Base-by-base conservation (phyloP, 2,888 invertebrate genomes). In the Yponomeuta sedellus region DNA sequence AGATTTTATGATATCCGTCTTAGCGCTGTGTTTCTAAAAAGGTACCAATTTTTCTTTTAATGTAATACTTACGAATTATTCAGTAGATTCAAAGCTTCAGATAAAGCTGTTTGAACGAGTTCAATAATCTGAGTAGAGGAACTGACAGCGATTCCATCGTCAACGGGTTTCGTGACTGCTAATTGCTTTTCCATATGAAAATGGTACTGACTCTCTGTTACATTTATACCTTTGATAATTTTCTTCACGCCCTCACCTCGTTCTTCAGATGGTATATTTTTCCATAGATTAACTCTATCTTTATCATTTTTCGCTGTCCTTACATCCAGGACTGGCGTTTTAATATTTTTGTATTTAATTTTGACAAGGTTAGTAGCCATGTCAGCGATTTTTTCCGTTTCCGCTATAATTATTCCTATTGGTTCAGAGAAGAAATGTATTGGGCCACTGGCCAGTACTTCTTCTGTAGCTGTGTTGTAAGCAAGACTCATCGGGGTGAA, bases 121-220 rank as follows among this genome's bases (percentile, higher is more conserved):
- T 94, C 93, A 73, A 93, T 89, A 86, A 91, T 93, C 72, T 95
- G 95, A 0, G 93, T 84, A 0, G 93, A 74, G 1, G 93, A 81
- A 74, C 91, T 92, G 1, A 96, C 92, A 67, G 94, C 92, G 70
- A 95, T 78, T 1, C 94, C 94, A 75, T 95, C 94, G 75, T 96
- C 96, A 6, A 85, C 87, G 0, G 95, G 95, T n/a, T 92, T 78
- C 19, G 93, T 92, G 0, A 94, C 85, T 73, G 93, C 93, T 1
- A 88, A 88, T 65, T 94, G 92, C 0, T 94, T 93, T 79, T 96
- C 96, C 94, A 95, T 94, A 16, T 93, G 91, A 71, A 93, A 95
- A 77, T 96, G 96, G 74, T 94, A 95, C 75, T 96, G 96, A 16
- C 88, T 77, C 28, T 92, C 92, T 68, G 91, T 79, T 59, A 89